Base-by-base conservation (phyloP, 92 coral and sea anemone genomes). In the Phenganax stokvisi region DNA sequence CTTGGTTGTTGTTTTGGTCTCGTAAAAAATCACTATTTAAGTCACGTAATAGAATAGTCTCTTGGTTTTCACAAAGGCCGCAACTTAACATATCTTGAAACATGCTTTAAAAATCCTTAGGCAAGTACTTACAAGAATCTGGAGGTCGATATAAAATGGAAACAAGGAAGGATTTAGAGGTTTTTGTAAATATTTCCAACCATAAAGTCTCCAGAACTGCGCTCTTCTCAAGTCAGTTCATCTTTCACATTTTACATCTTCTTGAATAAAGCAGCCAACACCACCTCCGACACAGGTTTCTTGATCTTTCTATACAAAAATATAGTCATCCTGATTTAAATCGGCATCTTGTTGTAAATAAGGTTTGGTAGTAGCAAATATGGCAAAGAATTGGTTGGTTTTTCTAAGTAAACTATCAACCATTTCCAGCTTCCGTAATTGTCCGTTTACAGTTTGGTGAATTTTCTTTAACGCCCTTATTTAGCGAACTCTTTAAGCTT, bases 91-190 rank as follows among this genome's bases (percentile, higher is more conserved):
- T 71, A 17, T 71, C 75, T 0, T 20, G 10, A 47, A 71, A 71
- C 0, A 30, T 17, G 20, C 54, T 71, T 71, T 71, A 54, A 11
- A 71, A 5, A 10, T 75, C 80, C 6, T 10, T 27, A 29, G 8
- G 12, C 17, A 75, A 44, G 59, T 75, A 16, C 7, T 56, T 17
- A 3, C 66, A 75, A 1, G 80, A 54, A 75, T 12, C 8, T 54
- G 80, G 80, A 5, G 80, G 80, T n/a, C 80, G 29, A 57, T 75
- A 71, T n/a, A 71, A 8, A 55, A 29, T 71, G 20, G 54, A 71
- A 20, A 71, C 75, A 54, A 75, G 66, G n/a, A 75, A 65, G 44
- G 80, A 25, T 54, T 51, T 75, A n/a, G 80, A 13, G n/a, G 55
- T 75, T 16, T 75, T 75, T 2, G 55, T 75, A 56, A 75, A 57